phyloP scores from a whole-genome alignment of 30 jellyfish, hydroid and myxozoan genomes.

The Aurelia sp. region DNA sequence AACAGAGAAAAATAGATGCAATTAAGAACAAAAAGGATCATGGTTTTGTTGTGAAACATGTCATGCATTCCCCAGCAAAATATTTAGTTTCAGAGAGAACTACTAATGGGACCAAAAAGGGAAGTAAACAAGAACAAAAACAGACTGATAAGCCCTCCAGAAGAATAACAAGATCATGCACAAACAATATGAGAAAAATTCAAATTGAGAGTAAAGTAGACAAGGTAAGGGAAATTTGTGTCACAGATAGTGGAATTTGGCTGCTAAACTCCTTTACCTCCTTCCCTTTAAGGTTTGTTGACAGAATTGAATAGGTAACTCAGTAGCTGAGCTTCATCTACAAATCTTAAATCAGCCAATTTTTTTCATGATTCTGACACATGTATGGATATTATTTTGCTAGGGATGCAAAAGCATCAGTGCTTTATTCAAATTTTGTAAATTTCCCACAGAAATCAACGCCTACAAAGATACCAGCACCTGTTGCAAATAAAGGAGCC shows the following conservation, averaged over 20 bases:
- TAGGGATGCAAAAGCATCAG: no score
- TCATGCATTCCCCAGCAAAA: constrained; percentile 46
- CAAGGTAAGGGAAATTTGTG: background rate
- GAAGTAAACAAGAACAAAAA: background rate
- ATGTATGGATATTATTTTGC: no score
- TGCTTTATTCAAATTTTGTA: no score
- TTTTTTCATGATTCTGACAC: no score
- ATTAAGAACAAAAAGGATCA: background rate
- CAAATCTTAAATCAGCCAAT: no score
- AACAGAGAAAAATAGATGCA: constrained; percentile 10
- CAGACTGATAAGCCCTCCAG: background rate
- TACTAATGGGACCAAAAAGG: background rate
- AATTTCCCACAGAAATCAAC: background rate
- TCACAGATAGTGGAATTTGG: no score
- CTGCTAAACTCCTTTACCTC: no score
- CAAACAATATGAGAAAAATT: background rate
- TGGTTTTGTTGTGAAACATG: constrained; percentile 60
- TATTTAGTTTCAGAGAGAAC: constrained; percentile 6
- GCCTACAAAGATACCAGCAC: background rate
- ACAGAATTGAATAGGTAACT: no score
- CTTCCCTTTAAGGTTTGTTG: no score
- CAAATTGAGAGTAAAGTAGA: background rate
- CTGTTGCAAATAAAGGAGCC: background rate
- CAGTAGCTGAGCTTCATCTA: no score
- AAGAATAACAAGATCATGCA: constrained; percentile 16